Conservation (phyloP, 2,797 vertebrate species). For the Gambusia yucatana region DNA sequence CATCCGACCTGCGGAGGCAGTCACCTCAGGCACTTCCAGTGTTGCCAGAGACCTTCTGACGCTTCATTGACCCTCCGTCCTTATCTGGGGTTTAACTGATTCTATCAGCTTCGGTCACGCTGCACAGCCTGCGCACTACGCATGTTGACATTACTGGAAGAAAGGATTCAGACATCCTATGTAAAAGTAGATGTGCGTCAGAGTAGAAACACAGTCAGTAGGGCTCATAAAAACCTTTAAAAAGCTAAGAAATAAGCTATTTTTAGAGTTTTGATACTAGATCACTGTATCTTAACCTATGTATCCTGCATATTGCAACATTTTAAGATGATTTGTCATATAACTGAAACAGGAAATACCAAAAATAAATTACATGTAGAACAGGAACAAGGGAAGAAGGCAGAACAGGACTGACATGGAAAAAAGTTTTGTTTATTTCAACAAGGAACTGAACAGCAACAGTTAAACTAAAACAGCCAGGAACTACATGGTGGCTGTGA, state of each 20-base stretch:
- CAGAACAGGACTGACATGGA: neutral
- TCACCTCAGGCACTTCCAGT: slow-evolving; percentile 20
- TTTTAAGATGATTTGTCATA: neutral
- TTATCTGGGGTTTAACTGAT: slow-evolving; percentile 13
- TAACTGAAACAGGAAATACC: neutral
- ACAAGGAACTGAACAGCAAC: neutral
- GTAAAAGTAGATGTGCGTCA: neutral
- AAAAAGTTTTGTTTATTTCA: neutral
- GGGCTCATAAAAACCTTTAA: neutral
- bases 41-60: slow-evolving; percentile 27
- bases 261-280: neutral
- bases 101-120: slow-evolving; percentile 1
- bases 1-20: slow-evolving; percentile 24
- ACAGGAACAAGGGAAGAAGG: neutral
- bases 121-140: neutral
- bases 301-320: neutral
- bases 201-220: neutral
- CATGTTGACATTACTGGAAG: neutral
- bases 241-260: neutral
- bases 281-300: neutral
- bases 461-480: neutral
- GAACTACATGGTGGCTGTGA: neutral
- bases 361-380: neutral
- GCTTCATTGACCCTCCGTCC: slow-evolving; percentile 23
- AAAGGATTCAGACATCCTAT: neutral